Conservation (phyloP, 2,797 vertebrate species). For the Clarias laeviceps region DNA sequence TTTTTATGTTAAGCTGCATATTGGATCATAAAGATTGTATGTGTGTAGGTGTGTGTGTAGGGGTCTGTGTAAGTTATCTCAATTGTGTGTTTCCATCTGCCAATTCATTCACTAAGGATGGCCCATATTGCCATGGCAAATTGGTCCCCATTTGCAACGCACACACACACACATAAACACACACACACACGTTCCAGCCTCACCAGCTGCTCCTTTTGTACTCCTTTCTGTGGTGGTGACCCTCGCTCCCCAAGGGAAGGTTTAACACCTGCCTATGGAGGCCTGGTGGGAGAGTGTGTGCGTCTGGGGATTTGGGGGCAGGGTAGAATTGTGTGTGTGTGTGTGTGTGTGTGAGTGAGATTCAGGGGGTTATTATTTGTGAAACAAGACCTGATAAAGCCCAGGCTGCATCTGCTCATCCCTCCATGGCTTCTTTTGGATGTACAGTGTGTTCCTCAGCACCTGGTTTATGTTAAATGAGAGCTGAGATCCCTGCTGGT, state of each 20-base stretch:
- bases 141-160: constrained; percentile 41
- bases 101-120: constrained; percentile 43
- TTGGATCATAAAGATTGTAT: not conserved
- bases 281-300: constrained; percentile 16
- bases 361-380: constrained; percentile 7
- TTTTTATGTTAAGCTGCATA: not conserved
- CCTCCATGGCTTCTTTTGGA: constrained; percentile 5
- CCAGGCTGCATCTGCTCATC: constrained; percentile 24
- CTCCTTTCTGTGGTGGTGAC: constrained; percentile 46
- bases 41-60: constrained; percentile 34
- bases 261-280: constrained; percentile 56
- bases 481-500: constrained; percentile 50
- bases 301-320: constrained; percentile 24
- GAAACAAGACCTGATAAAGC: constrained; percentile 22
- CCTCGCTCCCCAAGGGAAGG: constrained; percentile 48
- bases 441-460: constrained; percentile 15
- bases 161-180: constrained; percentile 39
- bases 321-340: constrained; percentile 15
- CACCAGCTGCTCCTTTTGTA: constrained; percentile 59
- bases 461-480: constrained; percentile 47
- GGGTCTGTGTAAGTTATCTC: not conserved
- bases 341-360: constrained; percentile 20
- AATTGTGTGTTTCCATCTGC: constrained; percentile 51
- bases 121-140: constrained; percentile 44
- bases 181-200: constrained; percentile 35